These are phyloP conservation scores for Typhlichthys subterraneus DNA, from an alignment of 2,797 vertebrate genomes.

Conservation along the genomic window DNA sequence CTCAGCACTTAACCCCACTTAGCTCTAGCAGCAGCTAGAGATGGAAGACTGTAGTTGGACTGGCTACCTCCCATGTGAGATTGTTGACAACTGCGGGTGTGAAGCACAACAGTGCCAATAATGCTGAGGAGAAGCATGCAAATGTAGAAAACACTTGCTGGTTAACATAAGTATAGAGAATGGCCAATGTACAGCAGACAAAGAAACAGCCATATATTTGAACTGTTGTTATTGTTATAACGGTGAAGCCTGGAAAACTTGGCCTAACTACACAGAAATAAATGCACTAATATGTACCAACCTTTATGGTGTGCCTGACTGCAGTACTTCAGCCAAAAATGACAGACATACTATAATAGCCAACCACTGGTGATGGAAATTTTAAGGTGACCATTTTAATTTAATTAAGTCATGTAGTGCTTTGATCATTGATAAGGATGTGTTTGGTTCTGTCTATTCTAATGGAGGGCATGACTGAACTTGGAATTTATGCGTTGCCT, in stretches of 20 bases:
- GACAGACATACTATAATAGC: no score
- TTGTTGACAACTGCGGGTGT: neutral
- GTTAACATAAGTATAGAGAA: neutral
- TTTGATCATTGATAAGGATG: conserved; percentile 3
- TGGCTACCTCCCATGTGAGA: neutral
- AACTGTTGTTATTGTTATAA: no score
- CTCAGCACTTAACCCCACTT: neutral
- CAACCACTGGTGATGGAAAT: neutral
- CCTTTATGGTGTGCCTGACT: conserved; percentile 6
- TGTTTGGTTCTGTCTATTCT: conserved; percentile 14
- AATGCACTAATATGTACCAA: conserved; percentile 8
- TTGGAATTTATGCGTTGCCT: conserved; percentile 34
- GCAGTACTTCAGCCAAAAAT: no score
- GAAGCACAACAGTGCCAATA: neutral
- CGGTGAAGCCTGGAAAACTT: neutral
- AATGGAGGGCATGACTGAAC: conserved; percentile 45
- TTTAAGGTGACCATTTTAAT: neutral
- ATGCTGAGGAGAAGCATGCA: neutral
- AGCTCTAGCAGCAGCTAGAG: neutral
- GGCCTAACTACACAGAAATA: neutral
- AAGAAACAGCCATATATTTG: no score
- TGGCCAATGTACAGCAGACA: no score
- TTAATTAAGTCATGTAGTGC: conserved; percentile 27
- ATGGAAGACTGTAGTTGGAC: neutral
- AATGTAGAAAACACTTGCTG: neutral